Percentiles rank a stretch among this genome's conserved stretches.
Conservation (phyloP, 1,140 invertebrate species). For the Bombus confusus region DNA sequence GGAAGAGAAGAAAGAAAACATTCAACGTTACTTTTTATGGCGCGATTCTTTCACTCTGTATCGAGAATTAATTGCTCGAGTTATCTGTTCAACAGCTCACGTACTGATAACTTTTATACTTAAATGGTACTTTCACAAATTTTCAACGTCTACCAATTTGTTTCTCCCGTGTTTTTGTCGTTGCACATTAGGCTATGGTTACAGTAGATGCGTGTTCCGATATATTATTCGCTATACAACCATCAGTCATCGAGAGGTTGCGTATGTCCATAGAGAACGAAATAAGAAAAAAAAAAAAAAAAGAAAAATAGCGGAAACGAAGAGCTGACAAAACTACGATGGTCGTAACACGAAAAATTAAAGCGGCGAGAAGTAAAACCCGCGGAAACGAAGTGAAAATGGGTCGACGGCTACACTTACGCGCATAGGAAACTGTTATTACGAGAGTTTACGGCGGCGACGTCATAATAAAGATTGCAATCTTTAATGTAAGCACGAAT, state of each 20-base stretch:
- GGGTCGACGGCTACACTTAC: conserved; percentile 31
- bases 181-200: too few species aligned
- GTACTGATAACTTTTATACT: too few species aligned
- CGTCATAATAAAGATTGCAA: conserved; percentile 49
- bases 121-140: too few species aligned
- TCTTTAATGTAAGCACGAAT: conserved; percentile 50
- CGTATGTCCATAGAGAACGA: neutral
- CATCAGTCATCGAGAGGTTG: too few species aligned
- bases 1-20: neutral
- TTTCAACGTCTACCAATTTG: too few species aligned
- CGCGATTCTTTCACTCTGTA: too few species aligned
- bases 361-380: conserved; percentile 38
- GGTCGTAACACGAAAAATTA: conserved; percentile 37
- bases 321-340: neutral
- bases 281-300: too few species aligned
- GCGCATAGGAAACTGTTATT: conserved; percentile 29
- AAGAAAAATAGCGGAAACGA: neutral
- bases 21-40: neutral
- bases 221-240: too few species aligned
- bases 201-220: too few species aligned
- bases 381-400: conserved; percentile 37
- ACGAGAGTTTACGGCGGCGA: conserved; percentile 31
- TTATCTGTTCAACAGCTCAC: too few species aligned
- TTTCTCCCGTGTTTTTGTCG: too few species aligned
- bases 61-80: too few species aligned